Base-by-base conservation (phyloP, 1,140 invertebrate genomes). In the Zaprionus inermis region DNA sequence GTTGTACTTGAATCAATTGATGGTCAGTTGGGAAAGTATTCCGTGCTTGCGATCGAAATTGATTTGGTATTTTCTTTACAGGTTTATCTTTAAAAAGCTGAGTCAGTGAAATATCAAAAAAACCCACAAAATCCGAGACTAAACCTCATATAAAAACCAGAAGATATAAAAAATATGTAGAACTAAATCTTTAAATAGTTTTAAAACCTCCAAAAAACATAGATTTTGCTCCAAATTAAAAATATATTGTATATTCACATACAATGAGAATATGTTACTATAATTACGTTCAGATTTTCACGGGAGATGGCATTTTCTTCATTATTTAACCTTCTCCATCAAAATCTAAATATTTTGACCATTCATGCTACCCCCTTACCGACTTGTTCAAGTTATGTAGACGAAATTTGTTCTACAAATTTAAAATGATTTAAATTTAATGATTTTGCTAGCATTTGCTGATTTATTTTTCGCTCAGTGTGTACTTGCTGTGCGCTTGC, bases 1-100 rank as follows among this genome's bases (percentile, higher is more conserved):
- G 85, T 95, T 96, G 83, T 96, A 95, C 88, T 94, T 96, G 54
- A 96, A 96, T 93, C 94, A 95, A 80, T 90, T 96, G 18, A 96
- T 96, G 93, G 95, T 95, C 92, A 78, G 92, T 22, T 24, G 7
- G 44, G 1, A 14, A 0, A 11, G 5, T 41, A 18, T 12, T 36
- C 44, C 0, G 4, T 5, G 2, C 7, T 44, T 22, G 1, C 5
- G 58, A 1, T 36, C 9, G 0, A 0, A 7, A 12, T 1, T 12
- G 16, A 36, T 11, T 24, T 6, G 32, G 9, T 5, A 3, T 0
- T 24, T 14, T 52, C 34, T 41, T 81, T 81, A 3, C 60, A 85
- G 81, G 81, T 85, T 12, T 85, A 85, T 57, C 46, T 85, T 9
- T 84, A 67, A 71, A 49, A 55, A 41, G 63, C 49, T 12, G n/a